These are phyloP conservation scores for Cylloceria caligata DNA, from an alignment of 2,888 invertebrate species.

Conservation along the genomic window DNA sequence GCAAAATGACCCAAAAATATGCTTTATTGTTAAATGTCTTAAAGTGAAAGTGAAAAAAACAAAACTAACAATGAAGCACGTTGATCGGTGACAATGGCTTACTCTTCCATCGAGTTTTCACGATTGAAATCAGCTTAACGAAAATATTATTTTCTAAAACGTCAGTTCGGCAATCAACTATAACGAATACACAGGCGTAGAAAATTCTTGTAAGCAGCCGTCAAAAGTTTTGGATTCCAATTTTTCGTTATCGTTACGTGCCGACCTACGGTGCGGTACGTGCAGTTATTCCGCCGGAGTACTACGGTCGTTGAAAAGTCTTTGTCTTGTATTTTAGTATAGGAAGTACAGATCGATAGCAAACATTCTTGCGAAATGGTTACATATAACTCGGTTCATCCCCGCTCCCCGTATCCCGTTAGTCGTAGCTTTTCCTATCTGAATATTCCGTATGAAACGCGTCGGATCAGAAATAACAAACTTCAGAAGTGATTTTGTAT, in stretches of 20 bases:
- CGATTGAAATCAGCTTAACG: neutral
- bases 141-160: neutral
- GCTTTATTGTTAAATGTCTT: too few species aligned
- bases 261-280: neutral
- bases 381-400: neutral
- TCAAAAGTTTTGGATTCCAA: conserved; percentile 42
- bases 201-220: neutral
- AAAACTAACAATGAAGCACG: too few species aligned
- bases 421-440: neutral
- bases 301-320: neutral
- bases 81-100: too few species aligned
- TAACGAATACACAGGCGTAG: neutral
- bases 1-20: too few species aligned
- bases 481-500: neutral
- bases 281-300: neutral
- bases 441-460: neutral
- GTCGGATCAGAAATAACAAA: conserved; percentile 13
- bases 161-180: neutral
- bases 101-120: neutral
- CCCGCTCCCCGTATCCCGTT: too few species aligned
- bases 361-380: neutral
- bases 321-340: conserved; percentile 4
- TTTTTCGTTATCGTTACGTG: conserved; percentile 58
- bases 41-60: too few species aligned
- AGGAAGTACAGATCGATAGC: neutral